These are phyloP conservation scores for Microtus richardsoni DNA, from an alignment of 2,113 vertebrate genomes.

Conservation along the genomic window DNA sequence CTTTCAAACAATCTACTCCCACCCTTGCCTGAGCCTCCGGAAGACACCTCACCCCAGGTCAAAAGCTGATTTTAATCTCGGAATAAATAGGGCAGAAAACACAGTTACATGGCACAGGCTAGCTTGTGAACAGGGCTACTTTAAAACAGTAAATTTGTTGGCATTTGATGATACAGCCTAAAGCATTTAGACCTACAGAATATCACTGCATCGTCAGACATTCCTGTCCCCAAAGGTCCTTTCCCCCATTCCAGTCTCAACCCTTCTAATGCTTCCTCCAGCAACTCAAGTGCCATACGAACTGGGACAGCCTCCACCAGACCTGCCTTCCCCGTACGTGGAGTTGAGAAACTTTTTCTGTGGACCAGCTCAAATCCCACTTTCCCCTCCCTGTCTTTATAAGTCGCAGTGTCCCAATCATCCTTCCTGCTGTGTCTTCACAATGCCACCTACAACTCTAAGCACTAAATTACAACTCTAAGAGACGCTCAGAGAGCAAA, in stretches of 20 bases:
- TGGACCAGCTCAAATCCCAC: not conserved
- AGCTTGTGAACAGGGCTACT: not conserved
- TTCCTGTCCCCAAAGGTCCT: not conserved
- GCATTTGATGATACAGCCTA: not conserved
- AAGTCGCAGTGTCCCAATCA: not conserved
- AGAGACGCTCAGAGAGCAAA: not conserved
- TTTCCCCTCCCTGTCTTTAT: not conserved
- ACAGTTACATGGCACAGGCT: not conserved
- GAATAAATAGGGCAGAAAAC: not conserved
- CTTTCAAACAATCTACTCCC: not conserved
- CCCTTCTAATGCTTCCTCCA: not conserved
- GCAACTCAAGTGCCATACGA: not conserved
- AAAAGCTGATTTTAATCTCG: not conserved
- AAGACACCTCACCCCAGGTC: not conserved
- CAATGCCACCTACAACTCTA: not conserved
- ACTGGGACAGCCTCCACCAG: too few species aligned
- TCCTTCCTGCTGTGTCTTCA: not conserved
- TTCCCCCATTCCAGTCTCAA: not conserved
- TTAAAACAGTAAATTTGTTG: not conserved
- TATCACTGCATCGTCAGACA: not conserved
- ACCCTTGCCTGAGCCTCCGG: not conserved
- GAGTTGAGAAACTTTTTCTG: not conserved
- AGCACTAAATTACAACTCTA: not conserved
- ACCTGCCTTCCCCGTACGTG: not conserved
- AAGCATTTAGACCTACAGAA: not conserved